Base-by-base conservation (phyloP, 1,140 invertebrate genomes). In the Brachionus calyciflorus region DNA sequence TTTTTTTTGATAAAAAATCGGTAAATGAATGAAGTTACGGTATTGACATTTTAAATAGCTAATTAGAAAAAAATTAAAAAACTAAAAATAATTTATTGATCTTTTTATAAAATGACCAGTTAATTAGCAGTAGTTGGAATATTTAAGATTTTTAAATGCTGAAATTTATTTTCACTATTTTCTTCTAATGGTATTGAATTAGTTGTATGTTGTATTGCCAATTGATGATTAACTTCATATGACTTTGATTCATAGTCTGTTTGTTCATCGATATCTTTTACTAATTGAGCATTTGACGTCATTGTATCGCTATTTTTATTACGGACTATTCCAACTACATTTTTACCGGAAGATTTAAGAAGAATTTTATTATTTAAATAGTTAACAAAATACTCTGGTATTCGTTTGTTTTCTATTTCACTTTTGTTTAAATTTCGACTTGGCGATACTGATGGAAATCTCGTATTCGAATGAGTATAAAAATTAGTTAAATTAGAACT, bases 311-410 rank as follows among this genome's bases (percentile, higher is more conserved):
- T 9, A 17, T 17, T 60, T 60, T 60, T 60, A 24, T 53, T 21
- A n/a, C 28, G 28, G 28, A 60, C n/a, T 3, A 60, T 17, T 33
- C 33, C 55, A 37, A 60, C 12, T 37, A 28, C 28, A 28, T 19
- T 33, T 60, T 60, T 60, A 0, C 28, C 30, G 19, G 55, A 33
- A 17, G 10, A 24, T 44, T 24, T 37, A 65, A 65, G 19, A 9
- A 65, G 19, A 21, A 65, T 65, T 65, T 65, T 65, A 10, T 65
- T 65, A 26, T 65, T 65, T 12, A 65, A 65, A 46, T 65, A 65
- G 9, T 65, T 65, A 1, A 65, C 60, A 65, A 65, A 65, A 65
- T 65, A 65, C 24, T 65, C 60, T 9, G 60, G 60, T 21, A 65
- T 5, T 26, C 40, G 10, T n/a, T 44, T 65, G 17, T 17, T 60